These are phyloP conservation scores for Chaenogobius annularis DNA, from an alignment of 2,113 vertebrate genomes.

Conservation along the genomic window DNA sequence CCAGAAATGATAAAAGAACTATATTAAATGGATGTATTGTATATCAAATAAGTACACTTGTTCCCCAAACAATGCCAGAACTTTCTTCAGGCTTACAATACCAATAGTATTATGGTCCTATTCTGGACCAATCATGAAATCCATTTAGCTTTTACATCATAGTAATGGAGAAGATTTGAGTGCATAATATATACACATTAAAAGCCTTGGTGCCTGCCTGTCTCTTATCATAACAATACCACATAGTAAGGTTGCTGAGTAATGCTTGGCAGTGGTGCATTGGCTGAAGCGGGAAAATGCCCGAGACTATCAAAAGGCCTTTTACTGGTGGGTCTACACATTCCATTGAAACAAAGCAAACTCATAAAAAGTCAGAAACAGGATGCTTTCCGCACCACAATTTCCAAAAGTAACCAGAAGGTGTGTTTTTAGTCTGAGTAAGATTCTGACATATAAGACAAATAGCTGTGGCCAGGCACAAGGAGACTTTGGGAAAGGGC, in stretches of 20 bases:
- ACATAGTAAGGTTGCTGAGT: slow-evolving; percentile 46
- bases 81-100: neutral
- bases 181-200: slow-evolving; percentile 48
- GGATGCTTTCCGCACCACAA: slow-evolving; percentile 20
- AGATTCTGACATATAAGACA: slow-evolving; percentile 49
- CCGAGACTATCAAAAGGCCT: slow-evolving; percentile 27
- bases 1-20: no score
- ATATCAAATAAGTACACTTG: no score
- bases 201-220: slow-evolving; percentile 64
- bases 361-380: slow-evolving; percentile 39
- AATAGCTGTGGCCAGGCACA: slow-evolving; percentile 44
- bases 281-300: slow-evolving; percentile 34
- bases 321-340: slow-evolving; percentile 39
- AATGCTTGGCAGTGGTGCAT: slow-evolving; percentile 36
- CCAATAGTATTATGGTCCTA: neutral
- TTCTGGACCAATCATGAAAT: slow-evolving; percentile 14
- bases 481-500: slow-evolving; percentile 54
- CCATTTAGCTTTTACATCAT: slow-evolving; percentile 18
- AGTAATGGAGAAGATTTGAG: neutral
- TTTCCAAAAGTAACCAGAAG: slow-evolving; percentile 44
- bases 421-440: slow-evolving; percentile 31
- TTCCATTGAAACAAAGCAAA: slow-evolving; percentile 53
- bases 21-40: no score
- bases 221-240: slow-evolving; percentile 50
- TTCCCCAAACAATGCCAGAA: neutral